Base-by-base conservation (phyloP, 2,797 vertebrate species). In the Coilia nasus region DNA sequence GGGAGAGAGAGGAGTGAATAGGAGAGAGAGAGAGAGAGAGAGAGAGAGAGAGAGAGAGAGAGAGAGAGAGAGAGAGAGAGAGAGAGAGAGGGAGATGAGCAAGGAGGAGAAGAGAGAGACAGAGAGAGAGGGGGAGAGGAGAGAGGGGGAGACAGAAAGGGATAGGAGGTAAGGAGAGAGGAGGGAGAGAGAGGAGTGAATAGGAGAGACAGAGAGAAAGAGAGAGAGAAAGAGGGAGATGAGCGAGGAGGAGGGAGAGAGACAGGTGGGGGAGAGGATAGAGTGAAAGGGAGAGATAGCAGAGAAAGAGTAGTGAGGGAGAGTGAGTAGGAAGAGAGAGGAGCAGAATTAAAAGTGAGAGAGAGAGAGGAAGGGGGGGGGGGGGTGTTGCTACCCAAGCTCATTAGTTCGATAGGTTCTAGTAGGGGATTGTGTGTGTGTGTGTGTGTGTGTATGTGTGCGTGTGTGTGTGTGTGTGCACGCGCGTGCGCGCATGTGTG, bases 221-320 rank as follows among this genome's bases (percentile, higher is more conserved):
- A 62, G 9, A n/a, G 60, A 21, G 2, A 41, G 5, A 41, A 5
- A 15, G 50, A 54, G 50, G 35, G 35, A 41, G 35, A 41, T 41
- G 35, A 41, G 35, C 1, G 35, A 41, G 35, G 35, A 41, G 5
- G 0, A 56, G 54, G 2, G 17, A 11, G 35, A 64, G 23, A 64
- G 60, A 41, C 60, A 64, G 25, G 60, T 64, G 23, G 25, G 7
- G 0, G 59, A 21, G 59, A 6, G 25, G 62, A 12, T 4, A 28
- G 56, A 6, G 56, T 6, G 3, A 19, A 19, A 56, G 54, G 14
- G 23, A 25, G 7, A 10, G n/a, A 23, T 0, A 2, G 17, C 6
- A 21, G 59, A 59, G 57, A 19, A 86, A 90, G 90, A 86, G 83
- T 84, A 59, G 2, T 2, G 3, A 59, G 19, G 17, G 56, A 19